Conservation (phyloP, 1,140 invertebrate genomes). For the Cherax destructor region DNA sequence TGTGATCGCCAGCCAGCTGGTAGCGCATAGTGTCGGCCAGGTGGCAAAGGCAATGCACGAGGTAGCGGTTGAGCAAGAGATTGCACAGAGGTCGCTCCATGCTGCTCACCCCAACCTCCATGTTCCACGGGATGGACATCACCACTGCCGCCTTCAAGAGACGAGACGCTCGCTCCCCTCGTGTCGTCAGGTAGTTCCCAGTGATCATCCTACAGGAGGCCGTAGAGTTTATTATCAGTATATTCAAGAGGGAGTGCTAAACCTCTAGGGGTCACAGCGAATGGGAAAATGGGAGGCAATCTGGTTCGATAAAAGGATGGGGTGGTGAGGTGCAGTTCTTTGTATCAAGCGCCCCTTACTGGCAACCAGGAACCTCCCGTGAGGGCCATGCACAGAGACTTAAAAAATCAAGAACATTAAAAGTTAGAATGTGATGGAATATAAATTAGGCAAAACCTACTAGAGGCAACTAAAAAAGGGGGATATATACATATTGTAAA, state of each 20-base stretch:
- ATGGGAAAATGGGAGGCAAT: not conserved
- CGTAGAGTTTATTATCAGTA: constrained; percentile 2
- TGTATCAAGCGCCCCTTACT: too few relatives aligned
- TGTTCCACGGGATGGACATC: constrained; percentile 90
- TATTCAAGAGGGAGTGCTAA: too few relatives aligned
- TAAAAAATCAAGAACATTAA: too few relatives aligned
- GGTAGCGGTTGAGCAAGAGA: constrained; percentile 84
- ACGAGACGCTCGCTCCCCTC: constrained; percentile 78
- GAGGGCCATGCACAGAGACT: too few relatives aligned
- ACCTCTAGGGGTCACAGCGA: not conserved
- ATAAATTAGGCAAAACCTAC: too few relatives aligned
- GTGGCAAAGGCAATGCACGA: constrained; percentile 81
- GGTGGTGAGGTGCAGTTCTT: too few relatives aligned
- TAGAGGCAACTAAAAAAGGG: too few relatives aligned
- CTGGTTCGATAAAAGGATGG: too few relatives aligned
- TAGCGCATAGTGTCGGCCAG: constrained; percentile 75
- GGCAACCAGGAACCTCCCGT: too few relatives aligned
- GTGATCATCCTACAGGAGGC: constrained; percentile 79
- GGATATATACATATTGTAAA: too few relatives aligned
- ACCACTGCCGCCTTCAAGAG: constrained; percentile 84
- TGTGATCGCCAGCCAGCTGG: constrained; percentile 48
- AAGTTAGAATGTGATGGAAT: too few relatives aligned
- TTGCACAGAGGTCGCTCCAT: constrained; percentile 87
- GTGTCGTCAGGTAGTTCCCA: constrained; percentile 85
- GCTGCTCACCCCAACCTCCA: constrained; percentile 82